A percentile compares a stretch with the other conserved stretches of the same genome.
These are phyloP conservation scores for Drosophila arawakana DNA, from an alignment of 1,140 invertebrate genomes.

Conservation along the genomic window DNA sequence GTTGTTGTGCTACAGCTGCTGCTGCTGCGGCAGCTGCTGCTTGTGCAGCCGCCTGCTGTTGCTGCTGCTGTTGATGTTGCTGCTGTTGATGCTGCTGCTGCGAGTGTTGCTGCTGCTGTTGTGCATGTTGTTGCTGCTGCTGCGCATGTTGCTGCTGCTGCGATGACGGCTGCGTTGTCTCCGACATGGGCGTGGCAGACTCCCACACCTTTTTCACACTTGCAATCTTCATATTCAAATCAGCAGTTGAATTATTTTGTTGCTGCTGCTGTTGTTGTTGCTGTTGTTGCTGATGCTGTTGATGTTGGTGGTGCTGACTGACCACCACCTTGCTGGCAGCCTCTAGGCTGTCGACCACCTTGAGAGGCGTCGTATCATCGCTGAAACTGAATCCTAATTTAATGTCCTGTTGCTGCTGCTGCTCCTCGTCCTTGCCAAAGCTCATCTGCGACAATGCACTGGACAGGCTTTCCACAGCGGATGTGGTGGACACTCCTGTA, in stretches of 20 bases:
- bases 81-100: constrained; percentile 85
- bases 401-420: constrained; percentile 91
- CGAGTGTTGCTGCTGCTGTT: constrained; percentile 81
- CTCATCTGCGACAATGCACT: constrained; percentile 85
- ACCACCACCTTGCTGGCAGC: constrained; percentile 28
- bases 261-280: constrained; percentile 83
- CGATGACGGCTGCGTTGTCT: constrained; percentile 28
- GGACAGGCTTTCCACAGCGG: constrained; percentile 73
- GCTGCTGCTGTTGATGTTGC: constrained; percentile 78
- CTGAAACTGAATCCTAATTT: constrained; percentile 91
- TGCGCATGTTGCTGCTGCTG: constrained; percentile 52
- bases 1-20: constrained; percentile 54
- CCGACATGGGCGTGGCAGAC: constrained; percentile 85
- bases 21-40: constrained; percentile 76
- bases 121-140: constrained; percentile 70
- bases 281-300: constrained; percentile 60
- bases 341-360: constrained; percentile 60
- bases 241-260: constrained; percentile 89
- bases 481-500: constrained; percentile 30
- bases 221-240: constrained; percentile 96
- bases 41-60: constrained; percentile 85
- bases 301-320: constrained; percentile 64
- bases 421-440: constrained; percentile 78
- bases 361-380: constrained; percentile 85
- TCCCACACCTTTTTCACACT: constrained; percentile 97